Evolutionary conservation across 1,140 invertebrate genomes (phyloP), one percentile per base, ranked within the genome.

Genomic region (Odontomachus brunneus): DNA sequence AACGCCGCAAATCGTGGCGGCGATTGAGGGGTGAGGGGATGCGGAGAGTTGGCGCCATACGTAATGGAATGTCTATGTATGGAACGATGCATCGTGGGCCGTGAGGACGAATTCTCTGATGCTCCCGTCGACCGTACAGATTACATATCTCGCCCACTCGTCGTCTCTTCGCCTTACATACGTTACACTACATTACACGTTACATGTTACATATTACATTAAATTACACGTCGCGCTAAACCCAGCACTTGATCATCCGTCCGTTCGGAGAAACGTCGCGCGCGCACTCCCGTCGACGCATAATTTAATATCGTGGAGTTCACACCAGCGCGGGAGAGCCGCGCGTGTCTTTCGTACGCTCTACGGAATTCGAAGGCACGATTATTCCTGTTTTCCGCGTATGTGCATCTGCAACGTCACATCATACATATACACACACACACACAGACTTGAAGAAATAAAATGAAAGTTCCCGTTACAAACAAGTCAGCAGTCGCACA

Each of bases 51-150:
- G 71, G 73, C 63, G 59, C 84, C 81, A 84, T 67, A 86, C 89
- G 84, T 49, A 89, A 91, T 92, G 91, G 91, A 92, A 92, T 92
- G 91, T 92, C 66, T 92, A 84, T 83, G 91, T 92, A 92, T 92
- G 91, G 91, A 92, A 90, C 78, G 88, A 88, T 84, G 67, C 57
- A 49, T 57, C 81, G 84, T 82, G 60, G 53, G 60, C 78, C 67
- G 78, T 67, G 75, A 82, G 78, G 67, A 85, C 66, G 74, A 89
- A 75, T 91, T 90, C 89, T 90, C 90, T 85, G 89, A 89, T 63
- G 80, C 80, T 82, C 87, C 81, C 82, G 75, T 88, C 84, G 51
- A 87, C 82, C 88, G 82, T 88, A 81, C 82, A 88, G 76, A 81
- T 76, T 51, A 29, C 17, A 57, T 17, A 78, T 17, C 19, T 48